phyloP scores from a whole-genome alignment of 1,140 invertebrate genomes.

The Dolichoris vasculosae region DNA sequence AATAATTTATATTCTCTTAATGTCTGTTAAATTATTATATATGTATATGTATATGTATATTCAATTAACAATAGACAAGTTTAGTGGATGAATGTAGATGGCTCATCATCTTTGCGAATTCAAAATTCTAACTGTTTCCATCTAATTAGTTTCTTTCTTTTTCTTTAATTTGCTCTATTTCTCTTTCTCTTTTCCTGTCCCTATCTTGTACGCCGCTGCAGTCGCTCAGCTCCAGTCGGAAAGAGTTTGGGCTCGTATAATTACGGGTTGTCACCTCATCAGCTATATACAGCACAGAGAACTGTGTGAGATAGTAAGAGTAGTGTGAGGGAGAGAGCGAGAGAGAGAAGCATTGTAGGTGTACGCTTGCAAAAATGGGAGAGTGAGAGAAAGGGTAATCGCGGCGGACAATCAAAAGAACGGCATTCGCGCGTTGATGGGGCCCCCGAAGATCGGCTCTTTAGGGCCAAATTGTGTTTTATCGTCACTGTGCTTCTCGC shows the following conservation, averaged over 20 bases:
- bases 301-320: not conserved
- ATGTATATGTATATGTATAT: no score
- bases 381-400: constrained; percentile 10
- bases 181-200: not conserved
- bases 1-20: no score
- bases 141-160: constrained; percentile 37
- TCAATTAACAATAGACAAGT: no score
- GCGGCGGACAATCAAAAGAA: constrained; percentile 45
- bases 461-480: constrained; percentile 52
- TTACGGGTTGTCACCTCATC: constrained; percentile 76
- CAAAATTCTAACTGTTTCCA: not conserved
- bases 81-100: not conserved
- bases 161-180: constrained; percentile 49
- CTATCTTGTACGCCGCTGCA: constrained; percentile 70
- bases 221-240: constrained; percentile 67
- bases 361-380: not conserved
- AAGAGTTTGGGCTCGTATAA: constrained; percentile 74
- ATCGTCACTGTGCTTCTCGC: constrained; percentile 45
- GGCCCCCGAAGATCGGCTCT: constrained; percentile 35
- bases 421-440: constrained; percentile 27
- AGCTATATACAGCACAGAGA: constrained; percentile 53
- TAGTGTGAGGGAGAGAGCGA: not conserved
- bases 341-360: not conserved
- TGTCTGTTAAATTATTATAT: no score
- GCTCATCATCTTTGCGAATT: not conserved